These are phyloP conservation scores for Rhynchomys soricoides DNA, from an alignment of 2,113 vertebrate genomes.

Conservation along the genomic window DNA sequence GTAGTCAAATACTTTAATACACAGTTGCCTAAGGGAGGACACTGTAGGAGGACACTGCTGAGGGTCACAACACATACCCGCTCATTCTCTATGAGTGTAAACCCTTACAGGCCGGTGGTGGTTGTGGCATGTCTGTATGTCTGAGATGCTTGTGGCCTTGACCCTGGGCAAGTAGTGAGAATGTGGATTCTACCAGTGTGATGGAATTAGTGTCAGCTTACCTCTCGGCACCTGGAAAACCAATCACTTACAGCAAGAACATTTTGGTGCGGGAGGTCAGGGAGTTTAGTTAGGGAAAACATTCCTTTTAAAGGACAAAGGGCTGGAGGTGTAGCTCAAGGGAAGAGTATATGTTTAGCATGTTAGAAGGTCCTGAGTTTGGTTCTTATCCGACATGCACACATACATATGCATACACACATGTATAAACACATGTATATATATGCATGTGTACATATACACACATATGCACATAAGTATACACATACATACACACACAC, in stretches of 20 bases:
- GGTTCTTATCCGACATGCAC: background rate
- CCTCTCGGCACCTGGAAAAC: constrained; percentile 1
- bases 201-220: background rate
- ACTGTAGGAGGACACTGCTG: background rate
- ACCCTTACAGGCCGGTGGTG: background rate
- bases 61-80: background rate
- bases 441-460: accelerated
- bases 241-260: constrained; percentile 50
- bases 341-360: background rate
- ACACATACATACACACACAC: accelerated
- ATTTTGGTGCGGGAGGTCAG: background rate
- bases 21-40: background rate
- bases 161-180: background rate
- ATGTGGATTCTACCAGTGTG: background rate
- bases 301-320: background rate
- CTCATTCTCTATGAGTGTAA: background rate
- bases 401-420: accelerated
- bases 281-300: background rate
- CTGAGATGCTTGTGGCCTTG: background rate
- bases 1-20: background rate
- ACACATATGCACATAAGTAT: accelerated
- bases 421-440: accelerated
- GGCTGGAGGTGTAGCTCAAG: background rate
- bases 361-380: background rate
- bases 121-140: background rate